Percentiles rank a stretch among this genome's conserved stretches.
Evolutionary conservation across 2,113 vertebrate species (phyloP).

Genomic region (Platycercus adscitus): DNA sequence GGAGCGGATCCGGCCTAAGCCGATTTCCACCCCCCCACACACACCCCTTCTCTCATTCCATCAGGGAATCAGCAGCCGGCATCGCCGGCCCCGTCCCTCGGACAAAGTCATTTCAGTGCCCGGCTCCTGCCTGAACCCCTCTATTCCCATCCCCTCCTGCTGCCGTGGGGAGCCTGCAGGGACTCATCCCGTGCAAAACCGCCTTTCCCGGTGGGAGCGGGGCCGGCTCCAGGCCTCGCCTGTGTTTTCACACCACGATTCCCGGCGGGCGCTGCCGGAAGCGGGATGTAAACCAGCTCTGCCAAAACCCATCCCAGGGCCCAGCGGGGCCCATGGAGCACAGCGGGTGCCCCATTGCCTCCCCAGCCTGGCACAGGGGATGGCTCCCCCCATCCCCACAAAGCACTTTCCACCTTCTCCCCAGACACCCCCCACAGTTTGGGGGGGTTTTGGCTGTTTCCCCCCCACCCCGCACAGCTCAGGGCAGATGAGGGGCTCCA

Average conservation of each 20-base stretch:
- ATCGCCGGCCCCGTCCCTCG: not conserved
- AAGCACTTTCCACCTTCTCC: not conserved
- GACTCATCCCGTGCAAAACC: rapidly evolving
- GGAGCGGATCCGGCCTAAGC: no score
- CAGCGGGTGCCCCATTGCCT: rapidly evolving
- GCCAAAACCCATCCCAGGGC: rapidly evolving
- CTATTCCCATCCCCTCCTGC: not conserved
- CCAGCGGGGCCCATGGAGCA: rapidly evolving
- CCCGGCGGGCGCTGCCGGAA: not conserved
- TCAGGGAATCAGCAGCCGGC: not conserved
- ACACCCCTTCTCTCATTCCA: not conserved
- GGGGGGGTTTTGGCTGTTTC: not conserved
- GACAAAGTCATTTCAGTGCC: not conserved
- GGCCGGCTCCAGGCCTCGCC: not conserved
- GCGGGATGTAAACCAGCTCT: not conserved
- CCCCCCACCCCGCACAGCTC: rapidly evolving
- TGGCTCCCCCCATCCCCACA: not conserved
- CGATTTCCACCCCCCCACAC: no score
- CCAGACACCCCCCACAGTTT: not conserved
- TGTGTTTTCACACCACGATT: not conserved
- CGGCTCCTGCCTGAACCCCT: not conserved
- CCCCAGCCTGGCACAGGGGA: rapidly evolving
- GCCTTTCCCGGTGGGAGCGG: not conserved
- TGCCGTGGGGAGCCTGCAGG: rapidly evolving
- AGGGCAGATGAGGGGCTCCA: not conserved